Percentiles rank a stretch among this genome's conserved stretches.
These are phyloP conservation scores for Marmota flaviventris DNA, from an alignment of 2,113 vertebrate genomes.

Conservation along the genomic window DNA sequence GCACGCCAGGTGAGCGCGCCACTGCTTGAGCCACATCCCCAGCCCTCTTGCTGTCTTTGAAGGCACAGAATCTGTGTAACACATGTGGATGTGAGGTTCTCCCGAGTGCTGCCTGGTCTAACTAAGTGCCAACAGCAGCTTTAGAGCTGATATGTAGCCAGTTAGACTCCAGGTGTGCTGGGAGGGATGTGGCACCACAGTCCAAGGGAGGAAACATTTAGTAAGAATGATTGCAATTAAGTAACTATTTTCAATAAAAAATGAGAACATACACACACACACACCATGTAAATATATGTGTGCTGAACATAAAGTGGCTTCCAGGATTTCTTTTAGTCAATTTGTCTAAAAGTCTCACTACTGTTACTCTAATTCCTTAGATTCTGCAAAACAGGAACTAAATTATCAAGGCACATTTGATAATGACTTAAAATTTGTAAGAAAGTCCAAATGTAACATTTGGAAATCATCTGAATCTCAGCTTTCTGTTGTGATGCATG, in stretches of 20 bases:
- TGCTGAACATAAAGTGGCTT: not conserved
- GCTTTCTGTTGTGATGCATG: constrained; percentile 49
- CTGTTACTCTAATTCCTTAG: not conserved
- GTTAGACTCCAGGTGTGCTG: no score
- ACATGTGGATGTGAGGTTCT: not conserved
- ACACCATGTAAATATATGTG: not conserved
- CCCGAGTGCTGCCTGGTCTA: not conserved
- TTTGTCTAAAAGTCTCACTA: constrained; percentile 35
- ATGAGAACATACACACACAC: not conserved
- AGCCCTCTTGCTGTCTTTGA: not conserved
- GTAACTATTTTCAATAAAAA: not conserved
- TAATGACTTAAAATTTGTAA: constrained; percentile 66
- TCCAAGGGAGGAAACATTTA: not conserved
- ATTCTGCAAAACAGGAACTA: constrained; percentile 42
- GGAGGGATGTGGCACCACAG: no score
- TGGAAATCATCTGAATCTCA: constrained; percentile 82
- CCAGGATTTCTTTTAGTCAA: not conserved
- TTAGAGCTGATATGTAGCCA: no score
- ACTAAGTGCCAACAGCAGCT: no score
- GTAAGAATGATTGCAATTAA: not conserved
- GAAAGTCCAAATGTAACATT: constrained; percentile 81
- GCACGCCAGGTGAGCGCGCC: no score
- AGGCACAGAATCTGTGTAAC: not conserved
- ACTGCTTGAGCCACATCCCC: no score
- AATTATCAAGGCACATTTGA: constrained; percentile 69